Conservation (phyloP, 2,797 vertebrate genomes). For the Poeciliopsis gracilis region DNA sequence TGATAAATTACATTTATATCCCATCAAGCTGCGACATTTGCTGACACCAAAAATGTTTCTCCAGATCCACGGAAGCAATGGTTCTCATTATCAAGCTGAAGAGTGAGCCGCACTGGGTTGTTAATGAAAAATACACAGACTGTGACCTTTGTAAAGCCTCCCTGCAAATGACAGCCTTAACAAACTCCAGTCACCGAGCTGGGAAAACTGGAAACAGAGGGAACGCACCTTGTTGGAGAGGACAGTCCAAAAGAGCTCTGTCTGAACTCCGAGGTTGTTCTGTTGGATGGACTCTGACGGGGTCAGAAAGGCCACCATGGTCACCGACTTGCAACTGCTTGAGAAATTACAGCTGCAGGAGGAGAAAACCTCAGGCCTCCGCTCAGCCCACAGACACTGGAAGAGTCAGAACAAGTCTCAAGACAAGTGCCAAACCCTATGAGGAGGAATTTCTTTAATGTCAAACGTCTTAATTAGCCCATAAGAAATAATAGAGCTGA, state of each 20-base stretch:
- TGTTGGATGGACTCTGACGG: conserved; percentile 43
- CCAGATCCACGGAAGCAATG: conserved; percentile 76
- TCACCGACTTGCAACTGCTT: conserved; percentile 55
- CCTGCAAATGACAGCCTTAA: conserved; percentile 71
- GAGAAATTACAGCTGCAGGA: conserved; percentile 66
- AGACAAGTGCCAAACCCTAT: conserved; percentile 66
- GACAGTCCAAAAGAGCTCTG: conserved; percentile 33
- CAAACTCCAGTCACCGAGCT: conserved; percentile 56
- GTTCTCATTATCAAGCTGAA: conserved; percentile 79
- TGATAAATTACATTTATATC: conserved; percentile 84
- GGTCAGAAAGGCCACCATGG: conserved; percentile 63
- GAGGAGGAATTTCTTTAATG: conserved; percentile 79
- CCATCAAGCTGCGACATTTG: conserved; percentile 80
- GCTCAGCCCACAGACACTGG: conserved; percentile 44
- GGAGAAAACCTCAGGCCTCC: conserved; percentile 58
- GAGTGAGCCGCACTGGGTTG: conserved; percentile 63
- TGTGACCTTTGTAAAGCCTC: conserved; percentile 80
- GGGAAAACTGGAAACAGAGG: conserved; percentile 37
- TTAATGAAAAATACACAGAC: conserved; percentile 81
- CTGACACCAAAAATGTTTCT: conserved; percentile 83
- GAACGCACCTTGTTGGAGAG: conserved; percentile 33
- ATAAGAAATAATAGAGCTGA: conserved; percentile 84
- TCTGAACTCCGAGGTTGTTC: conserved; percentile 31
- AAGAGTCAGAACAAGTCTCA: conserved; percentile 75
- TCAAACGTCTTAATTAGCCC: conserved; percentile 85